phyloP scores from a whole-genome alignment of 2,797 vertebrate genomes.

The Syngnathus rostellatus region DNA sequence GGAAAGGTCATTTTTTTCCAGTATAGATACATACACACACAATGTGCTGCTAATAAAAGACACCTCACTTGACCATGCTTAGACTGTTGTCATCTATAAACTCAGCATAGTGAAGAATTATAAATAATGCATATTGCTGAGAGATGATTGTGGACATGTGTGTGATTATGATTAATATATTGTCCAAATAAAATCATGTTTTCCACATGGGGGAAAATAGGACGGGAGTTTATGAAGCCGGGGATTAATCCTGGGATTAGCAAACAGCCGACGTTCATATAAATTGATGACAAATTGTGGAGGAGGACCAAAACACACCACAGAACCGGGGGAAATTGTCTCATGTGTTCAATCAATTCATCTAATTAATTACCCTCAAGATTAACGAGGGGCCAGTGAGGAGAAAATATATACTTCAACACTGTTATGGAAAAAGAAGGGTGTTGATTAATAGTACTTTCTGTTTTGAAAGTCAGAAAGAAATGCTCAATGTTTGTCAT shows the following conservation, averaged over 20 bases:
- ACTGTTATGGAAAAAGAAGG: background rate
- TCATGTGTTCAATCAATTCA: background rate
- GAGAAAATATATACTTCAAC: background rate
- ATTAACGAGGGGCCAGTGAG: background rate
- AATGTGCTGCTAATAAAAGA: background rate
- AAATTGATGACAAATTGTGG: conserved; percentile 18
- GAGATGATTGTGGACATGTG: conserved; percentile 29
- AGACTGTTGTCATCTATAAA: background rate
- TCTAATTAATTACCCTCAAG: background rate
- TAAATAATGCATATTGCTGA: conserved; percentile 9
- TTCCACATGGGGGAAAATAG: conserved; percentile 46
- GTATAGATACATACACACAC: background rate
- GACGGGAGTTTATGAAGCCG: conserved; percentile 43
- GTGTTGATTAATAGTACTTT: too few relatives aligned
- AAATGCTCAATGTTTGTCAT: background rate
- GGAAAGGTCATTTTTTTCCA: conserved; percentile 8
- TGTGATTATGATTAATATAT: conserved; percentile 53
- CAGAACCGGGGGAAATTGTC: background rate
- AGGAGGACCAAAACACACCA: conserved; percentile 18
- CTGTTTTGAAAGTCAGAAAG: background rate
- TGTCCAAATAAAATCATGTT: conserved; percentile 55
- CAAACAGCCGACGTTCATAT: conserved; percentile 37
- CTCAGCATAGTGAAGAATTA: background rate
- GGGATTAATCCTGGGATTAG: conserved; percentile 62
- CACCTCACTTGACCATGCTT: conserved; percentile 30